Conservation (phyloP, 2,113 vertebrate genomes). For the Todiramphus chloris region DNA sequence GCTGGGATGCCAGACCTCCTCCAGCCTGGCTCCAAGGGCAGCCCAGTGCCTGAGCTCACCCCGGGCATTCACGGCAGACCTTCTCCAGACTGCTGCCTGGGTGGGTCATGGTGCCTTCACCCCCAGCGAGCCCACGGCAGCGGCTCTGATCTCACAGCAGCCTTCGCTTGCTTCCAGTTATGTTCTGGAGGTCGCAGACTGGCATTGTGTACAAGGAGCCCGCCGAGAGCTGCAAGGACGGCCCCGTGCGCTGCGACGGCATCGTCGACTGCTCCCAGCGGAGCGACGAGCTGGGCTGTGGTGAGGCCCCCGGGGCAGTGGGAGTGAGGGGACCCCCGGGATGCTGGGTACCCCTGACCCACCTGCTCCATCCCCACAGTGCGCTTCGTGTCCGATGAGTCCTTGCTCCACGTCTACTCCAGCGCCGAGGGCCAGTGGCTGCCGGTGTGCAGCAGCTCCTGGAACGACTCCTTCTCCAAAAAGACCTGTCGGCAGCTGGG, state of each 20-base stretch:
- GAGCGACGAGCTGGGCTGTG: constrained; percentile 77
- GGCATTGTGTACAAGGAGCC: constrained; percentile 77
- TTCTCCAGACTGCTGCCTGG: rapidly evolving
- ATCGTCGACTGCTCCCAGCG: constrained; percentile 68
- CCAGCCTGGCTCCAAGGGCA: neutral
- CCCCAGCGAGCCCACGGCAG: rapidly evolving
- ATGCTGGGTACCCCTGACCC: neutral
- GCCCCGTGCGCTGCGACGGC: constrained; percentile 68
- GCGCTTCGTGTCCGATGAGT: constrained; percentile 70
- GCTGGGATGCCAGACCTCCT: neutral
- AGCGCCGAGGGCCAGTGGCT: constrained; percentile 68
- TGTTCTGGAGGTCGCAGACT: constrained; percentile 72
- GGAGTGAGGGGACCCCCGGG: rapidly evolving
- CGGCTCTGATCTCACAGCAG: neutral
- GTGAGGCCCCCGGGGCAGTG: neutral
- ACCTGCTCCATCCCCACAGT: constrained; percentile 49
- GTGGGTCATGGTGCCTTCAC: neutral
- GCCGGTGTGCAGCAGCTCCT: constrained; percentile 73
- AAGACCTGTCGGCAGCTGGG: constrained; percentile 79
- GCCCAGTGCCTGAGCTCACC: neutral
- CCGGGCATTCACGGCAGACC: neutral
- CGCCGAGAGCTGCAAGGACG: constrained; percentile 58
- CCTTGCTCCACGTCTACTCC: constrained; percentile 79
- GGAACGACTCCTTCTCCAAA: constrained; percentile 64
- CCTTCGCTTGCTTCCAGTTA: constrained; percentile 39